Evolutionary conservation across 1,140 invertebrate species (phyloP).

Genomic region (Drosophila kikkawai): DNA sequence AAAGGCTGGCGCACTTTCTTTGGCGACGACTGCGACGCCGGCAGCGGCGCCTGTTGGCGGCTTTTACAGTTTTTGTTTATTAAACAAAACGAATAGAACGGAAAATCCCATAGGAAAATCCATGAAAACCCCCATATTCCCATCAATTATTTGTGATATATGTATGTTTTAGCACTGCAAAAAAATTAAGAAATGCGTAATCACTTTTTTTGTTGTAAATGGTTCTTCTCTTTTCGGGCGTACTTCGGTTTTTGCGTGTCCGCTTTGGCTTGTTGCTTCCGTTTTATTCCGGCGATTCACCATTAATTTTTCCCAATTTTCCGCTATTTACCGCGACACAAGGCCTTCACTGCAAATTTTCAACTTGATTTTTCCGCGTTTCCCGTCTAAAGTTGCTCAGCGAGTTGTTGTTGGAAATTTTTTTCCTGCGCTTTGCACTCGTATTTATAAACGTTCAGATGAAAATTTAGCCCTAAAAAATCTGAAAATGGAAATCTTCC

Average conservation of each 20-base stretch:
- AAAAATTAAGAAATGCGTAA: slow-evolving; percentile 58
- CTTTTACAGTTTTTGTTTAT: slow-evolving; percentile 66
- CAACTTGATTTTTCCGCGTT: background rate
- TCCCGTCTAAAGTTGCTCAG: too few species aligned
- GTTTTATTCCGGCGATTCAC: slow-evolving; percentile 15
- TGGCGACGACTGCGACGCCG: slow-evolving; percentile 29
- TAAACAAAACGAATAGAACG: slow-evolving; percentile 17
- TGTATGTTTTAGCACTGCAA: slow-evolving; percentile 32
- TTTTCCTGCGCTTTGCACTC: too few species aligned
- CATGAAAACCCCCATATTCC: slow-evolving; percentile 11
- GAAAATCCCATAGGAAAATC: background rate
- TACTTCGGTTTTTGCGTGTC: slow-evolving; percentile 44
- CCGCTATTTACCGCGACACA: slow-evolving; percentile 4
- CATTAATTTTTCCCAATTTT: slow-evolving; percentile 5
- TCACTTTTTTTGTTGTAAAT: slow-evolving; percentile 56
- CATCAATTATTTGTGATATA: slow-evolving; percentile 47
- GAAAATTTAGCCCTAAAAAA: too few species aligned
- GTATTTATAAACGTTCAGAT: too few species aligned
- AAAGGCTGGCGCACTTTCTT: slow-evolving; percentile 68
- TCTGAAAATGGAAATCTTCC: too few species aligned
- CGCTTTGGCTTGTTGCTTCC: slow-evolving; percentile 38
- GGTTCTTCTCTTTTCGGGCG: slow-evolving; percentile 30
- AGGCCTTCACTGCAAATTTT: background rate
- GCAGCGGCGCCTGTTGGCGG: slow-evolving; percentile 65
- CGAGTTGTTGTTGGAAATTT: too few species aligned